These are phyloP conservation scores for Parauchenoglanis punctatus DNA, from an alignment of 2,797 vertebrate species.

Conservation along the genomic window DNA sequence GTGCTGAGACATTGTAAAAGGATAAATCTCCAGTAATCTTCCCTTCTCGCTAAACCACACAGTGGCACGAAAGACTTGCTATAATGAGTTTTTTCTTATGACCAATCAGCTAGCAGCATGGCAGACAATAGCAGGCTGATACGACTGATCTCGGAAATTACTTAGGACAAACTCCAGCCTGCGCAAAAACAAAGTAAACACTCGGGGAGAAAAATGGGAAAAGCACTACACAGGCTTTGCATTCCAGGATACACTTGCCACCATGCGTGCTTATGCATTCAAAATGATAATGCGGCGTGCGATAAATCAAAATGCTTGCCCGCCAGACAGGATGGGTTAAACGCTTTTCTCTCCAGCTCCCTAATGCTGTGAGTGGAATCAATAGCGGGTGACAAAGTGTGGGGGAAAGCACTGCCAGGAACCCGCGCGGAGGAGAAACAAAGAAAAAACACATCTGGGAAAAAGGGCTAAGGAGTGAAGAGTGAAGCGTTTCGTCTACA, in stretches of 20 bases:
- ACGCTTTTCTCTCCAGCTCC: constrained; percentile 41
- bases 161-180: constrained; percentile 34
- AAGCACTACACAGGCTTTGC: constrained; percentile 54
- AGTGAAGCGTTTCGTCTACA: neutral
- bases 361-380: constrained; percentile 52
- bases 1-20: constrained; percentile 5
- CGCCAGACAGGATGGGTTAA: constrained; percentile 48
- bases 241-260: constrained; percentile 28
- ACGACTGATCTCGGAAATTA: constrained; percentile 41
- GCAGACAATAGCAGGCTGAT: constrained; percentile 28
- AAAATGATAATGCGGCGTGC: constrained; percentile 53
- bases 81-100: constrained; percentile 31
- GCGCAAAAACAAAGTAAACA: constrained; percentile 25
- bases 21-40: constrained; percentile 7
- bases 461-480: neutral
- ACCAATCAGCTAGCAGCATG: constrained; percentile 30
- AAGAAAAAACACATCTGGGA: neutral
- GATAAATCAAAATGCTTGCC: constrained; percentile 62
- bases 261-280: constrained; percentile 54
- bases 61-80: constrained; percentile 30
- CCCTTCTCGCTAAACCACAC: constrained; percentile 29
- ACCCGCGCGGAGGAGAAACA: neutral
- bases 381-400: constrained; percentile 55
- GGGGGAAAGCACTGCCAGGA: constrained; percentile 20
- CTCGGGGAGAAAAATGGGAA: constrained; percentile 47